Conservation (phyloP, 37 sponge, comb jelly and placozoan species). For the Dysidea cf. avara region DNA sequence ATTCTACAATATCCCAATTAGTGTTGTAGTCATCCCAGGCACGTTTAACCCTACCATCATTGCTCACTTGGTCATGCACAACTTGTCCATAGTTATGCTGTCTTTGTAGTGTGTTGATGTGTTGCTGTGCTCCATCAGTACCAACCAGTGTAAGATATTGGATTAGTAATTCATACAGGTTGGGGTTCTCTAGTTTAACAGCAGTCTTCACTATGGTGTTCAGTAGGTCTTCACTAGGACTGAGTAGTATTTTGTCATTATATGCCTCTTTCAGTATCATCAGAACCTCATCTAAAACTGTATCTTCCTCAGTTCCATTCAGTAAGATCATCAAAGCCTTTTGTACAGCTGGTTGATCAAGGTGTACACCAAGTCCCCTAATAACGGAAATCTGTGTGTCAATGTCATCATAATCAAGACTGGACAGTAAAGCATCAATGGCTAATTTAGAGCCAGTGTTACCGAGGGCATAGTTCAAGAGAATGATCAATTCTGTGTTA, state of each 20-base stretch:
- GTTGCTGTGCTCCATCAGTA: not conserved
- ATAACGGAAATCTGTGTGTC: conserved; percentile 41
- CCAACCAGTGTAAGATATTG: conserved; percentile 12
- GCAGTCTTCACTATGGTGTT: conserved; percentile 1
- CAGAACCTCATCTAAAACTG: not conserved
- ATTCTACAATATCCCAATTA: conserved; percentile 39
- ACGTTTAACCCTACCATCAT: not conserved
- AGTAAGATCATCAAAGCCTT: not conserved
- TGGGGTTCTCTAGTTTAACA: conserved; percentile 8
- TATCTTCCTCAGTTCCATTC: not conserved
- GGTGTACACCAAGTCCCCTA: conserved; percentile 15
- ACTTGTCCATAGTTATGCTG: not conserved
- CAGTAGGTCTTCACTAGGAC: not conserved
- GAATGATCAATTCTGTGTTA: conserved; percentile 8
- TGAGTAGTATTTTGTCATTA: not conserved
- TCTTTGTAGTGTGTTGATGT: not conserved
- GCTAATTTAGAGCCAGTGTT: conserved; percentile 35
- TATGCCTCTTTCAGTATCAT: not conserved
- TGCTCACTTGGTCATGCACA: not conserved
- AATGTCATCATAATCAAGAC: conserved; percentile 22
- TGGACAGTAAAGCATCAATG: conserved; percentile 8
- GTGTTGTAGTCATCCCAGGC: too few species aligned
- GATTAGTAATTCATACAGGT: conserved; percentile 19
- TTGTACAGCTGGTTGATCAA: conserved; percentile 7
- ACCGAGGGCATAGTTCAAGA: conserved; percentile 37